Conservation (phyloP, 2,888 invertebrate genomes). For the Drosophila nigricruria region DNA sequence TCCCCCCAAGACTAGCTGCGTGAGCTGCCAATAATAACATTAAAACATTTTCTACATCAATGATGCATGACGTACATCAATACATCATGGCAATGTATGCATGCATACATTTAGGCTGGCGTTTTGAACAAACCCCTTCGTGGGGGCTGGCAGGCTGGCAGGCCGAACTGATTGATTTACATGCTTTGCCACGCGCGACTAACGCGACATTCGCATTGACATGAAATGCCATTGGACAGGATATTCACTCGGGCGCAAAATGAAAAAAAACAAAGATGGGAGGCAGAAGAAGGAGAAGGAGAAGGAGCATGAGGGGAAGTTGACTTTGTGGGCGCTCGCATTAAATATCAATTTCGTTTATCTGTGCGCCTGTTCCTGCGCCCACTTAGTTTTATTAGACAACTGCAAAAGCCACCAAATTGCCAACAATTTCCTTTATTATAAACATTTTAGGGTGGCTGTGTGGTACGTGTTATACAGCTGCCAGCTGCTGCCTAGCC, state of each 20-base stretch:
- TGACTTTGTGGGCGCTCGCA: conserved; percentile 33
- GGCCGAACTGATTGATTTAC: conserved; percentile 75
- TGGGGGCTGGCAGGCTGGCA: conserved; percentile 43
- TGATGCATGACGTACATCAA: conserved; percentile 78
- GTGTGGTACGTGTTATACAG: conserved; percentile 69
- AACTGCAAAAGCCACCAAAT: conserved; percentile 57
- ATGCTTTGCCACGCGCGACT: conserved; percentile 68
- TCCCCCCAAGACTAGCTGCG: background rate
- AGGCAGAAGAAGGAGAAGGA: background rate
- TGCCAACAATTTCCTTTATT: conserved; percentile 80
- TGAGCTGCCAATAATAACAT: conserved; percentile 69
- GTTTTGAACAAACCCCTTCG: conserved; percentile 46
- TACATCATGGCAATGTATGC: conserved; percentile 63
- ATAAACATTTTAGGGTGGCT: conserved; percentile 45
- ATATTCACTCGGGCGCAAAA: conserved; percentile 46
- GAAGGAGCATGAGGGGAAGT: background rate
- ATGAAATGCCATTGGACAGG: conserved; percentile 61
- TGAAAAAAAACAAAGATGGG: conserved; percentile 29
- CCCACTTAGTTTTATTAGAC: conserved; percentile 79
- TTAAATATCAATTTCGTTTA: conserved; percentile 80
- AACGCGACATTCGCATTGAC: conserved; percentile 58
- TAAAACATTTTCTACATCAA: conserved; percentile 79
- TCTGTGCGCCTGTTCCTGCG: conserved; percentile 59
- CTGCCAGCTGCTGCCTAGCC: conserved; percentile 67
- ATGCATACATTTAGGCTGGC: conserved; percentile 67